A percentile compares a stretch with the other conserved stretches of the same genome.
These are phyloP conservation scores for Drosophila paucipuncta DNA, from an alignment of 2,888 invertebrate species.

Conservation along the genomic window DNA sequence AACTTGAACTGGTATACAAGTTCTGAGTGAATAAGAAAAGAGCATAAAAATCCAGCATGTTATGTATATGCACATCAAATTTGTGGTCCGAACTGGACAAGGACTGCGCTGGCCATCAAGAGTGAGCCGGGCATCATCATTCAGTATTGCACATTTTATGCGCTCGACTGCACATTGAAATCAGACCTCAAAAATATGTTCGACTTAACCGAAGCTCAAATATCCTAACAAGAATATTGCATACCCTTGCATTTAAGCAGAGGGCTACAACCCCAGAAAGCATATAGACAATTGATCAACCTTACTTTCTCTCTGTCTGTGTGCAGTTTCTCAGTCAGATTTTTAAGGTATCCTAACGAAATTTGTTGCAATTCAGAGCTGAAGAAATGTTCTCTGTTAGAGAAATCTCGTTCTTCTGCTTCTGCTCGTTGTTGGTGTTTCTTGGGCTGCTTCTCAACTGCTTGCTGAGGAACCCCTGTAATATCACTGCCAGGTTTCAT, in stretches of 20 bases:
- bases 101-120: constrained; percentile 54
- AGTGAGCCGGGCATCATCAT: constrained; percentile 53
- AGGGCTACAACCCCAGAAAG: neutral
- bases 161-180: constrained; percentile 69
- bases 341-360: neutral
- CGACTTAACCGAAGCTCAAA: constrained; percentile 14
- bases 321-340: neutral
- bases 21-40: constrained; percentile 16
- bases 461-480: neutral
- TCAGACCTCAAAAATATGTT: neutral
- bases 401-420: neutral
- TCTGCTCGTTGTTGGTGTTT: neutral
- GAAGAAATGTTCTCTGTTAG: neutral
- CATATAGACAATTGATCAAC: too few species aligned
- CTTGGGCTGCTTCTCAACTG: neutral
- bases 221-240: constrained; percentile 8
- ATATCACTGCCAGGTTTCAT: neutral
- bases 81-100: constrained; percentile 59
- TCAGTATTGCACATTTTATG: constrained; percentile 77
- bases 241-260: neutral
- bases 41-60: constrained; percentile 23
- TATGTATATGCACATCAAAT: constrained; percentile 71
- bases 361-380: neutral
- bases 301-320: neutral
- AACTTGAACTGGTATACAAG: constrained; percentile 21